Percentiles rank a stretch among this genome's conserved stretches.
Evolutionary conservation across 2,797 vertebrate species (phyloP).

Genomic region (Manis crassicaudata): DNA sequence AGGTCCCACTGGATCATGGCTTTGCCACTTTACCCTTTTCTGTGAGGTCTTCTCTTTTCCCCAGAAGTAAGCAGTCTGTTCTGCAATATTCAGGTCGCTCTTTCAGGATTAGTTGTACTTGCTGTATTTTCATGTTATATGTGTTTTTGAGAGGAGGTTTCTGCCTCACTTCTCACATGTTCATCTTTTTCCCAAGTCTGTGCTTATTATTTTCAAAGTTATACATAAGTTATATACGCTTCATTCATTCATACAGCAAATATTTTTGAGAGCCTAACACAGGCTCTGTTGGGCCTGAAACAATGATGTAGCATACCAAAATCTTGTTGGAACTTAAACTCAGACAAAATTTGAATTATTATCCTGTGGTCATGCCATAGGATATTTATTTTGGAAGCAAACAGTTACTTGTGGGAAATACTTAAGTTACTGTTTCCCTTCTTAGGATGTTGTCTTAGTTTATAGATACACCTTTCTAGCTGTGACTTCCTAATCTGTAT

Average conservation of each 20-base stretch:
- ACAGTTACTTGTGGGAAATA: slow-evolving; percentile 24
- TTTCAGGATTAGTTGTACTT: no score
- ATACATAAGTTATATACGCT: background rate
- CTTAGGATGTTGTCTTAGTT: background rate
- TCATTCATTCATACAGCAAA: background rate
- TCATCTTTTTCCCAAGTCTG: no score
- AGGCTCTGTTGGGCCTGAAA: background rate
- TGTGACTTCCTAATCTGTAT: background rate
- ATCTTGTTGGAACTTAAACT: slow-evolving; percentile 13
- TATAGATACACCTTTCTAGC: background rate
- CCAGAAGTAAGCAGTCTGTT: no score
- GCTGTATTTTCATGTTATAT: no score
- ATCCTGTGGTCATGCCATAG: background rate
- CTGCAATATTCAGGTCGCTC: no score
- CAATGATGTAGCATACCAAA: background rate
- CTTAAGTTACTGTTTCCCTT: slow-evolving; percentile 9
- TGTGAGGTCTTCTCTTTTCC: no score
- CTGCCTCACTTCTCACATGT: no score
- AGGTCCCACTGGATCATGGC: no score
- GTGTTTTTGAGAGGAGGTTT: no score
- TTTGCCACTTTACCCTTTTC: no score
- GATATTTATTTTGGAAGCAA: slow-evolving; percentile 43
- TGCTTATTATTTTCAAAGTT: background rate
- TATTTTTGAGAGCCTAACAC: background rate
- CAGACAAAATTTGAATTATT: background rate